Base-by-base conservation (phyloP, 2,888 invertebrate genomes). In the Griposia aprilina region DNA sequence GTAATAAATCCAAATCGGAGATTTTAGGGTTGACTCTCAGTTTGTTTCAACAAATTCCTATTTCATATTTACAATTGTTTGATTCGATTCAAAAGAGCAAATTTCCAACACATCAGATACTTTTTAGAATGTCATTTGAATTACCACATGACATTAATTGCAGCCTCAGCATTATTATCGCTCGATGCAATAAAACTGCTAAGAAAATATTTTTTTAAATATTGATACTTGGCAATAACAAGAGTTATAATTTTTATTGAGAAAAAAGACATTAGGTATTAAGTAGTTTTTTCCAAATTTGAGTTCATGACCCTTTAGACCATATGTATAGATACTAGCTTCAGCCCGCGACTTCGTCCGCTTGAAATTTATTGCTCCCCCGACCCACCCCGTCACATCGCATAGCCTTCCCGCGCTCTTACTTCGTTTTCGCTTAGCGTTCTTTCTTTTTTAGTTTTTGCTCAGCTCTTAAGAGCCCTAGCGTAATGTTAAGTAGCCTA, bases 1-100 rank as follows among this genome's bases (percentile, higher is more conserved):
- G 78, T 76, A 68, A 80, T 84, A 84, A 82, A 84, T 86, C 82
- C 55, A 65, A 74, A 76, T 72, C 57, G 65, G 50, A 70, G 20
- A 60, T 36, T 17, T 50, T 59, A 87, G 81, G 85, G 87, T 20
- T 83, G 79, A 13, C 76, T 30, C 36, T 30, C 5, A 48, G 59
- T 6, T 45, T 13, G 1, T 48, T 67, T 17, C 15, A 59, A 55
- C 23, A 50, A 30, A 11, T 17, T 65, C 17, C 10, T 52, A 68
- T 63, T 41, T n/a, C 4, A 15, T 15, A 41, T 52, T 68, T 52
- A 36, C 23, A 52, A 17, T 30, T 30, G 23, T 68, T 68, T 52
- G 10, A 15, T 52, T 52, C 10, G 5, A 68, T 68, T 52, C 50
- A 50, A 68, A 50, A 50, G 20, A 30, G 13, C 8, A 30, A 23